Evolutionary conservation across 2,888 invertebrate species (phyloP), one percentile per base, ranked within the genome.

Genomic region (Drosophila multiciliata): DNA sequence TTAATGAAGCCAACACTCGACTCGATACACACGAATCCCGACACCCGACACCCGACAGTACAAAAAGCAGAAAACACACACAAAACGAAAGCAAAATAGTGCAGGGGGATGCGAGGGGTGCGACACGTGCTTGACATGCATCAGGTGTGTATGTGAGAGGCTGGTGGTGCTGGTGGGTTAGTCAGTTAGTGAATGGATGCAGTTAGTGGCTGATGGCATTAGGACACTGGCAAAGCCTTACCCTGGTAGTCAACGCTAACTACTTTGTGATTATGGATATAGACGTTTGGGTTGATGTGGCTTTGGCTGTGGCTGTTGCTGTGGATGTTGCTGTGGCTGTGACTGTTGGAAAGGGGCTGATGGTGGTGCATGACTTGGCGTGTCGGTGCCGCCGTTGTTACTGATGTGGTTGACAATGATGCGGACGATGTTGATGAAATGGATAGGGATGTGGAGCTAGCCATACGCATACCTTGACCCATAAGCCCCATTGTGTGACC

Each of bases 381-480:
- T 17, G 58, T 63, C 58, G 73, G 67, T 23, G 75, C 67, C 33
- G 73, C 66, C 58, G 74, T 71, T 58, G 84, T 52, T 77, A 81
- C 61, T 53, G 83, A 66, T 59, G 80, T 48, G 11, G 75, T 54
- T 15, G 71, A 67, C 52, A 72, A 49, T 23, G 77, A 64, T 11
- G 80, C 55, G 36, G 75, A 74, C 55, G 83, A 76, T 60, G 89
- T 65, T 52, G 80, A 70, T 66, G 80, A 60, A 29, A 80, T 86
- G 68, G 86, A 68, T 55, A 88, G 60, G 60, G 73, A 72, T 67
- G 83, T 75, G 48, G 79, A 70, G 67, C 63, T 80, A 20, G 75
- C 68, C 73, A 88, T 48, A 33, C 88, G 80, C 87, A 89, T 87
- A 87, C 87, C 87, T 87, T 87, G 89, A 6, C 79, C 83, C 76